phyloP scores from a whole-genome alignment of 2,888 invertebrate genomes.

The Opisthograptis luteolata region DNA sequence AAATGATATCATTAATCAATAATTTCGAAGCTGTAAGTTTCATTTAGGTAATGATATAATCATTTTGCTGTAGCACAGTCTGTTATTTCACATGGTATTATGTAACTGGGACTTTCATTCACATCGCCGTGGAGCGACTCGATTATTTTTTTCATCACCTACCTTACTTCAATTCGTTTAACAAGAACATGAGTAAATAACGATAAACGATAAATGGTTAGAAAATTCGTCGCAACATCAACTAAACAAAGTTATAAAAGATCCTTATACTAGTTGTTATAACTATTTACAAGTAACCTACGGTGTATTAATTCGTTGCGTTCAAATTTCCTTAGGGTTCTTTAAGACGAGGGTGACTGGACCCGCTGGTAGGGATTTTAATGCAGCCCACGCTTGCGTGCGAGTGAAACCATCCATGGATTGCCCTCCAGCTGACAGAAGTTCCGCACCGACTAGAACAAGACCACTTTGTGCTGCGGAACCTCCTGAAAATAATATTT shows the following conservation, averaged over 20 bases:
- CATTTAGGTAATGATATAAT: too few relatives aligned
- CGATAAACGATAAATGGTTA: conserved; percentile 1
- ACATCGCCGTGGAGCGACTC: not conserved
- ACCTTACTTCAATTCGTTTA: not conserved
- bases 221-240: not conserved
- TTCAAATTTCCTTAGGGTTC: conserved; percentile 55
- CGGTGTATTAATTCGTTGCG: conserved; percentile 1
- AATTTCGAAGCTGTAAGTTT: too few relatives aligned
- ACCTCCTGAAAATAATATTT: conserved; percentile 86
- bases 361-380: conserved; percentile 95
- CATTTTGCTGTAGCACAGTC: too few relatives aligned
- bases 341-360: conserved; percentile 86
- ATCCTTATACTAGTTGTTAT: not conserved
- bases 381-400: conserved; percentile 96
- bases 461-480: conserved; percentile 94
- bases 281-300: conserved; percentile 20
- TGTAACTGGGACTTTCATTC: not conserved
- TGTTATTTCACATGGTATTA: not conserved
- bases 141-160: not conserved
- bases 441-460: conserved; percentile 93
- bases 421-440: conserved; percentile 92
- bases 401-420: conserved; percentile 94
- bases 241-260: not conserved
- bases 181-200: not conserved
- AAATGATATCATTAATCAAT: too few relatives aligned